A percentile compares a stretch with the other conserved stretches of the same genome.
phyloP scores from a whole-genome alignment of 23 tunicate species.

The Corella eumyota region DNA sequence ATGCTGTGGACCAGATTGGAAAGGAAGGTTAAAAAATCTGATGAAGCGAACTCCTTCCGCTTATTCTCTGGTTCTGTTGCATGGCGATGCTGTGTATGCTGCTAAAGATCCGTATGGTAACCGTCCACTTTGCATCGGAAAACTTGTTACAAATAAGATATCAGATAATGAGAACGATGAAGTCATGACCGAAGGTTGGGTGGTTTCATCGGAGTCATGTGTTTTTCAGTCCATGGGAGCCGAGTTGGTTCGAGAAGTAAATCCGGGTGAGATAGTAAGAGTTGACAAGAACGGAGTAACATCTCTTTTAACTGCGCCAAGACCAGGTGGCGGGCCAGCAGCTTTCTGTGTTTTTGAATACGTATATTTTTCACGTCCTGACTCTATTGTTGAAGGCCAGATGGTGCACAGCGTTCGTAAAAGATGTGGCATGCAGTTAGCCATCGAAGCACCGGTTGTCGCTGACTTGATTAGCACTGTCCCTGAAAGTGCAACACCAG shows the following conservation, averaged over 20 bases:
- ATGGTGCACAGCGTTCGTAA: conserved; percentile 54
- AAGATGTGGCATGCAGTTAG: conserved; percentile 53
- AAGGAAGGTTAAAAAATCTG: conserved; percentile 35
- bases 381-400: conserved; percentile 57
- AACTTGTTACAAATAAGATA: no score
- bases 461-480: conserved; percentile 82
- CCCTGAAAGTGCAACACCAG: conserved; percentile 91
- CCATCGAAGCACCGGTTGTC: conserved; percentile 59
- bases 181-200: conserved; percentile 22
- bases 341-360: conserved; percentile 86
- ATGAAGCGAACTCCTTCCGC: conserved; percentile 58
- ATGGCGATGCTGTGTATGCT: conserved; percentile 50
- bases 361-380: conserved; percentile 74
- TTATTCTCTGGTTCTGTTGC: conserved; percentile 53
- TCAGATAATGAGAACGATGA: no score
- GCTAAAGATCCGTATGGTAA: conserved; percentile 81
- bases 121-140: conserved; percentile 69
- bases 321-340: conserved; percentile 28
- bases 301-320: conserved; percentile 26
- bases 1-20: conserved; percentile 20
- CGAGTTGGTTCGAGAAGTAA: conserved; percentile 34
- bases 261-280: conserved; percentile 61
- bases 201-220: conserved; percentile 76
- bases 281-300: conserved; percentile 21
- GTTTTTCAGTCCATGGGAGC: conserved; percentile 74